Evolutionary conservation across 2,113 vertebrate species (phyloP), one percentile per base, ranked within the genome.

Genomic region (Phycodurus eques): DNA sequence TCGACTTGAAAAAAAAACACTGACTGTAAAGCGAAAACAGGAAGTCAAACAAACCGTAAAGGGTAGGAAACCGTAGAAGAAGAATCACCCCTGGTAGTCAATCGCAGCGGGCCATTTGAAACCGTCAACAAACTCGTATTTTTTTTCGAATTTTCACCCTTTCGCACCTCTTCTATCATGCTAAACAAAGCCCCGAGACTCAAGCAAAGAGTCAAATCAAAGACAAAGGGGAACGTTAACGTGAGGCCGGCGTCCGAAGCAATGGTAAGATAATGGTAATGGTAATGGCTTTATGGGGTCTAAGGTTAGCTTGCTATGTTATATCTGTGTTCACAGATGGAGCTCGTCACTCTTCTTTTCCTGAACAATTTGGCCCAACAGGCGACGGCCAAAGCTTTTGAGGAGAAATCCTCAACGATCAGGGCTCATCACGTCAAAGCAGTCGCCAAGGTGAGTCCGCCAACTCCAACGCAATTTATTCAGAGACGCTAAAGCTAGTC

Each of bases 281-380:
- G 39, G 49, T 68, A 17, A 54, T 5, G 5, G 3, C n/a, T 42
- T 33, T 70, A 51, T 49, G 14, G 0, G 14, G 8, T 20, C 56
- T 68, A 51, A 60, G 27, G n/a, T 31, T 33, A 60, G 19, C 27
- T 27, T 11, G 60, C 19, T 44, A n/a, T 47, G 8, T 3, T 51
- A 3, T 14, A 61, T 35, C 22, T 3, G 15, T 70, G 22, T 61
- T 20, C n/a, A 15, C 68, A 93, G 92, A 77, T 91, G 62, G 92
- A 93, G 53, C 86, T 93, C 42, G 62, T 88, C 14, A 79, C 85
- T 6, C 56, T 92, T 65, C 2, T 93, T 68, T 90, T 93, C 72
- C 19, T 93, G 62, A 91, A 76, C 44, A 89, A 70, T 31, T 81
- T 93, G 71, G 89, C 89, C 0, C 88, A 92, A 65, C 90, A 93